These are phyloP conservation scores for Aurelia coerulea DNA, from an alignment of 30 jellyfish, hydroid and myxozoan genomes.

Conservation along the genomic window DNA sequence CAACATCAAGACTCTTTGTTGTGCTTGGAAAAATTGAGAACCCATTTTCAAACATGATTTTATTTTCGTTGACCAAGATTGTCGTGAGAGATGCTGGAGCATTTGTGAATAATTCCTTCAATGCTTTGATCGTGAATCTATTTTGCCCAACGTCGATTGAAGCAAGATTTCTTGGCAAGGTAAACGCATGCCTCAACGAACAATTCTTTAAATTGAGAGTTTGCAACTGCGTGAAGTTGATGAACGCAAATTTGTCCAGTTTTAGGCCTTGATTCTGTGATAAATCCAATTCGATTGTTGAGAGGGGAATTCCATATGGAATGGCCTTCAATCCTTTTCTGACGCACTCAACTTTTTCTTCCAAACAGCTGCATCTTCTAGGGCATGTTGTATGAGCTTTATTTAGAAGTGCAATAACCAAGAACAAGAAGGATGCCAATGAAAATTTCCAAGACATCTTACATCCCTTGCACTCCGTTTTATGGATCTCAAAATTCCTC, in stretches of 20 bases:
- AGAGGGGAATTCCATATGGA: too few relatives aligned
- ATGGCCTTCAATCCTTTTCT: too few relatives aligned
- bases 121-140: background rate
- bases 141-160: background rate
- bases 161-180: constrained; percentile 2
- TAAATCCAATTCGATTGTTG: too few relatives aligned
- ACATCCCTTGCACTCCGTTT: too few relatives aligned
- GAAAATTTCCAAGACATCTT: too few relatives aligned
- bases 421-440: too few relatives aligned
- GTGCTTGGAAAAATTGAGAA: constrained; percentile 28
- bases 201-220: constrained; percentile 2
- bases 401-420: too few relatives aligned
- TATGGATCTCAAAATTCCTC: too few relatives aligned
- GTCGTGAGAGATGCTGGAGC: background rate
- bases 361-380: too few relatives aligned
- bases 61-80: background rate
- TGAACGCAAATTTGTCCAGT: background rate
- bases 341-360: too few relatives aligned
- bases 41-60: background rate
- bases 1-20: background rate
- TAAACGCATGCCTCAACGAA: background rate
- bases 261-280: too few relatives aligned
- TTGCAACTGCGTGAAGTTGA: constrained; percentile 14
- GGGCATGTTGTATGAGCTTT: too few relatives aligned
- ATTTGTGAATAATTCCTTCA: constrained; percentile 2